Percentiles rank a stretch among this genome's conserved stretches.
These are phyloP conservation scores for Setophaga kirtlandii DNA, from an alignment of 2,113 vertebrate genomes.

Conservation along the genomic window DNA sequence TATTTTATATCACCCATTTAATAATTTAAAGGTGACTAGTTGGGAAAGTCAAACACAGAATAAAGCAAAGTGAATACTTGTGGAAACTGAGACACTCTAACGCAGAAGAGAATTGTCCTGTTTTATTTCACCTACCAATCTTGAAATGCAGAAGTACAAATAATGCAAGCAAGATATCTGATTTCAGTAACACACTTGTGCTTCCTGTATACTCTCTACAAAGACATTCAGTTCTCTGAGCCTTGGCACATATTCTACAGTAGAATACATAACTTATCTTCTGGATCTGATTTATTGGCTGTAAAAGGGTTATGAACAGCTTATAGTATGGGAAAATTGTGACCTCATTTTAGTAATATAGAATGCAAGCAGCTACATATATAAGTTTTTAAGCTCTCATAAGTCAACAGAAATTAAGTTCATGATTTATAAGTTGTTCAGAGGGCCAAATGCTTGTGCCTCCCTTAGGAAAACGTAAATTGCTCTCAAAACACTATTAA, in stretches of 20 bases:
- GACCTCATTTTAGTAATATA: not conserved
- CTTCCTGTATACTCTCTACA: not conserved
- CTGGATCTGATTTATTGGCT: not conserved
- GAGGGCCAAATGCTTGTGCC: not conserved
- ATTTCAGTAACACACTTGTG: not conserved
- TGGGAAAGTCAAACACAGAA: not conserved
- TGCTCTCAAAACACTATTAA: not conserved
- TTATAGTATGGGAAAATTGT: not conserved
- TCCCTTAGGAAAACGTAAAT: not conserved
- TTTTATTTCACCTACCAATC: not conserved
- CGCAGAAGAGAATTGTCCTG: not conserved
- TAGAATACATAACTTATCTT: not conserved
- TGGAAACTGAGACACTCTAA: not conserved
- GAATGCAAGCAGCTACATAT: not conserved
- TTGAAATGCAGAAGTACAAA: not conserved
- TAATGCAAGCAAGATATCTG: not conserved
- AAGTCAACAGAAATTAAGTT: not conserved
- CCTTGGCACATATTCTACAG: not conserved
- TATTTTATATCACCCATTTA: conserved; percentile 30
- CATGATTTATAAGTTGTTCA: not conserved
- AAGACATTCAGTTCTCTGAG: not conserved
- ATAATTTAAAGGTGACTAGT: not conserved
- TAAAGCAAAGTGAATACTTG: not conserved
- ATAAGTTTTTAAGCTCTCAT: not conserved
- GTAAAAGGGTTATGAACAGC: not conserved